Base-by-base conservation (phyloP, 2,797 vertebrate species). In the Typhlichthys subterraneus region DNA sequence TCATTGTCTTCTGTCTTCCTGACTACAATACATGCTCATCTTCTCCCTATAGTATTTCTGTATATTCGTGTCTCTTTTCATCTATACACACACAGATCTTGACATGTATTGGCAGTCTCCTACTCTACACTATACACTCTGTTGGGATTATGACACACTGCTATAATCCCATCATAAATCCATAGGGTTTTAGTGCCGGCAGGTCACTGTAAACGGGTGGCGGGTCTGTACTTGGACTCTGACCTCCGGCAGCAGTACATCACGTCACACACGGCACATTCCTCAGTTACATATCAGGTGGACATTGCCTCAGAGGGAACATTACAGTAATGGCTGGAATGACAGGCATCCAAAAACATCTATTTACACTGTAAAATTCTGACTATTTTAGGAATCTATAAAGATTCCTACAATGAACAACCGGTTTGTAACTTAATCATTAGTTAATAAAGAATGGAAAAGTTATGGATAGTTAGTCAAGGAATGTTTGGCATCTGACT, bases 311-410 rank as follows among this genome's bases (percentile, higher is more conserved):
- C 2, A 33, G 12, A 31, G 57, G 63, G 55, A 47, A 17, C 69
- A 54, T 51, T 62, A 79, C 79, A 66, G 73, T 83, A 85, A 84
- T 59, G 49, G 10, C 33, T 75, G 84, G 88, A 90, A 91, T 90
- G 88, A 56, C 59, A 50, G 5, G 17, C 45, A 11, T 14, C 59
- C 69, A 19, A 57, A 14, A 48, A 50, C 33, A 38, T 38, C 2
- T 38, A 38, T 38, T 38, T 38, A 38, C 23, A 29, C 23, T 4
- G 23, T 29, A 29, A 4, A 29, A 29, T 4, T 38, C 1, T 1
- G 33, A 38, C 33, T 2, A 38, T 38, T 38, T 38, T 38, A 38
- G 33, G 33, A 38, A 9, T 38, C 8, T 38, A 38, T 9, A 1
- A 38, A 38, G 2, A 38, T 38, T 38, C 33, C 33, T 38, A 38